Evolutionary conservation across 1,140 invertebrate species (phyloP).

Genomic region (Nautilus pompilius): DNA sequence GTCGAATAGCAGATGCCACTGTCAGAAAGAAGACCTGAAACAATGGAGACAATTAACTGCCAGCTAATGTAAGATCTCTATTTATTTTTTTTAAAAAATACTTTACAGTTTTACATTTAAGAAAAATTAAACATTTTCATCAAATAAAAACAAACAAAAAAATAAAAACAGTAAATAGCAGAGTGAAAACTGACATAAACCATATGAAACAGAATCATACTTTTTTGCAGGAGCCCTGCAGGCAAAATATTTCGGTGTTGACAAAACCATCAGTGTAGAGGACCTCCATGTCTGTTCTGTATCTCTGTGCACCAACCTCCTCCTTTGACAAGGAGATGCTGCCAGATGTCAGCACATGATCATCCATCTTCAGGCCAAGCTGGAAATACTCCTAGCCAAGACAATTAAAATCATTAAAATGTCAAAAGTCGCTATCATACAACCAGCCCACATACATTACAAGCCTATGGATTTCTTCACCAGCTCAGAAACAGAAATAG

Average conservation of each 20-base stretch:
- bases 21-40: constrained; percentile 39
- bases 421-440: background rate
- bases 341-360: constrained; percentile 11
- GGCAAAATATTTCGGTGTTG: constrained; percentile 20
- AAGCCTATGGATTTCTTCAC: too few relatives aligned
- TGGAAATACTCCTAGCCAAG: constrained; percentile 22
- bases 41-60: background rate
- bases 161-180: too few relatives aligned
- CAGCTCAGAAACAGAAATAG: too few relatives aligned
- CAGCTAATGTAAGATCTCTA: too few relatives aligned
- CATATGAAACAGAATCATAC: too few relatives aligned
- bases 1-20: constrained; percentile 29
- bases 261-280: constrained; percentile 37
- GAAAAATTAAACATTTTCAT: too few relatives aligned
- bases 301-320: constrained; percentile 22
- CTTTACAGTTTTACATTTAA: too few relatives aligned
- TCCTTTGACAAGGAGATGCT: constrained; percentile 28
- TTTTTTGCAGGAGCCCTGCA: too few relatives aligned
- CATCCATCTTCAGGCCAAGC: constrained; percentile 18
- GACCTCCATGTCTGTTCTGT: constrained; percentile 25
- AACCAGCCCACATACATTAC: too few relatives aligned
- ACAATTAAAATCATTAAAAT: constrained; percentile 1
- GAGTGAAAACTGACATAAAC: too few relatives aligned
- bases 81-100: too few relatives aligned
- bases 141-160: too few relatives aligned